phyloP scores from a whole-genome alignment of 2,113 vertebrate species.

The Camelus bactrianus region DNA sequence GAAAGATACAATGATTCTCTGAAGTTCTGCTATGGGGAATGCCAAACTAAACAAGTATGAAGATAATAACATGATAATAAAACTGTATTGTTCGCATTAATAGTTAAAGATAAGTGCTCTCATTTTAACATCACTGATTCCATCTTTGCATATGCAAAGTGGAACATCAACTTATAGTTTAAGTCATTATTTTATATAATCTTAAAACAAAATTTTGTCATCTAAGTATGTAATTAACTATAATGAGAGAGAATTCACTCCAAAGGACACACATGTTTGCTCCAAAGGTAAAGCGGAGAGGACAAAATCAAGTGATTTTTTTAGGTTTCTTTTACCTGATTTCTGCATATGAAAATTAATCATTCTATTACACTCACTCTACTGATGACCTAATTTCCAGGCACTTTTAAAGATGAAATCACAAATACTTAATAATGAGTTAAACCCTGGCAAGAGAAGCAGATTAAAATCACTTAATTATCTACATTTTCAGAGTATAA shows the following conservation, averaged over 20 bases:
- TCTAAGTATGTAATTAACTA: conserved; percentile 51
- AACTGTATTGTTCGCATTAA: not conserved
- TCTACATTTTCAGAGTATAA: conserved; percentile 9
- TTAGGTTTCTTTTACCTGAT: conserved; percentile 55
- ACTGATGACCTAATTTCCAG: not conserved
- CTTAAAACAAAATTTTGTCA: conserved; percentile 71
- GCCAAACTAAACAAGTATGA: not conserved
- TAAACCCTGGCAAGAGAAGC: not conserved
- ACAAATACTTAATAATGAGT: conserved; percentile 30
- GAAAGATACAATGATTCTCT: not conserved
- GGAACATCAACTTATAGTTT: conserved; percentile 75
- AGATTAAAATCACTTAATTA: conserved; percentile 44
- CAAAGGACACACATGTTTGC: conserved; percentile 74
- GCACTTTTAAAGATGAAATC: conserved; percentile 14
- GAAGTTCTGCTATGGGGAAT: not conserved
- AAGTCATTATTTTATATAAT: conserved; percentile 74
- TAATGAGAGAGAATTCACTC: conserved; percentile 71
- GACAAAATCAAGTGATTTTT: conserved; percentile 74
- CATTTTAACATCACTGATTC: conserved; percentile 50
- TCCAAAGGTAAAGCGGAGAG: conserved; percentile 72
- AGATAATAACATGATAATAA: not conserved
- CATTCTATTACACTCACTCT: not conserved
- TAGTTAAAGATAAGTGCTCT: conserved; percentile 38
- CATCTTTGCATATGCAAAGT: conserved; percentile 57
- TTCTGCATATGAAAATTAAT: conserved; percentile 59